A percentile compares a stretch with the other conserved stretches of the same genome.
phyloP scores from a whole-genome alignment of 64 coral and sea anemone genomes.

The Acropora yongei region DNA sequence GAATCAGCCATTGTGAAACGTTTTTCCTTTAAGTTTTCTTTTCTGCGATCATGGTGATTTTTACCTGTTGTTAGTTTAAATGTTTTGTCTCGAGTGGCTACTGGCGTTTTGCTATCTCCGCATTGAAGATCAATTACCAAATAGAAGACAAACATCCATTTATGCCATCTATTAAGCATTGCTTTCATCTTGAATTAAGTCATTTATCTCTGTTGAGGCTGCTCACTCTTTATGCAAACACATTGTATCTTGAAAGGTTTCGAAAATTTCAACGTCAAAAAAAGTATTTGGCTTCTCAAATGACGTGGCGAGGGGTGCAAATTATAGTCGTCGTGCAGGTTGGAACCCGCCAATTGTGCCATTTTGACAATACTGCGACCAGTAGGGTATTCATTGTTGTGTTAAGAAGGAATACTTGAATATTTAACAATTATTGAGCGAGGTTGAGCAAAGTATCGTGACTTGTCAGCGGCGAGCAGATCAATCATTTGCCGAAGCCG shows the following conservation, averaged over 20 bases:
- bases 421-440: not conserved
- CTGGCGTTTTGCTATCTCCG: constrained; percentile 23
- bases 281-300: not conserved
- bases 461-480: not conserved
- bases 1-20: constrained; percentile 13
- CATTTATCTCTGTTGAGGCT: not conserved
- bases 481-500: no score
- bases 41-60: constrained; percentile 6
- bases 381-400: not conserved
- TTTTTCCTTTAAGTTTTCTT: constrained; percentile 12
- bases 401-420: not conserved
- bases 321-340: not conserved
- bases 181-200: constrained; percentile 19
- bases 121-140: constrained; percentile 15
- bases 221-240: not conserved
- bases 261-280: not conserved
- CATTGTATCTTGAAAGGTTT: not conserved
- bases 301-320: constrained; percentile 15
- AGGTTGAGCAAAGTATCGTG: not conserved
- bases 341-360: not conserved
- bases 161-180: not conserved
- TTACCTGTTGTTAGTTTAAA: constrained; percentile 61
- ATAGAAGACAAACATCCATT: not conserved
- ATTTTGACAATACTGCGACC: constrained; percentile 23
- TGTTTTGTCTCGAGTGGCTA: constrained; percentile 40